Evolutionary conservation across 2,797 vertebrate species (phyloP).

Genomic region (Syndactyla subalaris): DNA sequence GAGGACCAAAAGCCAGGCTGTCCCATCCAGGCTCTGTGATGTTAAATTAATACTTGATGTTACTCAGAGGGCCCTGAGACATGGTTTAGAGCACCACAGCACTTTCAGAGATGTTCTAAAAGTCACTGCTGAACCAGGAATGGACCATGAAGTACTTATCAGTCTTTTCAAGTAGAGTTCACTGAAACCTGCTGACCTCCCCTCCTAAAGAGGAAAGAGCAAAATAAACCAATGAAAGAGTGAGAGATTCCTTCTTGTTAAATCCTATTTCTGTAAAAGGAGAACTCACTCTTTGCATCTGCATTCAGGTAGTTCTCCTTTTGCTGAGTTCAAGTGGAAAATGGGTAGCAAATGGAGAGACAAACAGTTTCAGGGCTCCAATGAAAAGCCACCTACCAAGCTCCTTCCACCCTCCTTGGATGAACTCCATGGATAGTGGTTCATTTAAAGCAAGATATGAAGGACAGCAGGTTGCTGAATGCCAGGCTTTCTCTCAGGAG

Average conservation of each 20-base stretch:
- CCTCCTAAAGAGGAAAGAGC: background rate
- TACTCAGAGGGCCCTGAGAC: background rate
- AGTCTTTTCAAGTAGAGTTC: background rate
- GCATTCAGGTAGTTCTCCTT: constrained; percentile 26
- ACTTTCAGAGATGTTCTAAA: background rate
- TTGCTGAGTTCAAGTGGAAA: background rate
- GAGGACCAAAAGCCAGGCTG: background rate
- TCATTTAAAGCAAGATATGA: background rate
- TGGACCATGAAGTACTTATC: background rate
- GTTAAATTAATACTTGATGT: background rate
- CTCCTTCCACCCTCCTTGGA: background rate
- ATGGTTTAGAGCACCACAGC: background rate
- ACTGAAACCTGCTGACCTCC: background rate
- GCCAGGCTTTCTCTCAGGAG: background rate
- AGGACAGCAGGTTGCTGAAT: background rate
- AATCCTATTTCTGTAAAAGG: background rate
- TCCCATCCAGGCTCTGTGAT: background rate
- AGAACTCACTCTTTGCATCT: background rate
- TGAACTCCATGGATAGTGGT: background rate
- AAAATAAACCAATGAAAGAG: background rate
- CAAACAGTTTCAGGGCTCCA: background rate
- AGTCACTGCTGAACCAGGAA: background rate
- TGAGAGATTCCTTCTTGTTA: background rate
- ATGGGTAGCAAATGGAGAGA: background rate
- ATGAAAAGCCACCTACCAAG: background rate